A percentile compares a stretch with the other conserved stretches of the same genome.
Conservation (phyloP, 2,113 vertebrate species). For the Motacilla tschutschensis region DNA sequence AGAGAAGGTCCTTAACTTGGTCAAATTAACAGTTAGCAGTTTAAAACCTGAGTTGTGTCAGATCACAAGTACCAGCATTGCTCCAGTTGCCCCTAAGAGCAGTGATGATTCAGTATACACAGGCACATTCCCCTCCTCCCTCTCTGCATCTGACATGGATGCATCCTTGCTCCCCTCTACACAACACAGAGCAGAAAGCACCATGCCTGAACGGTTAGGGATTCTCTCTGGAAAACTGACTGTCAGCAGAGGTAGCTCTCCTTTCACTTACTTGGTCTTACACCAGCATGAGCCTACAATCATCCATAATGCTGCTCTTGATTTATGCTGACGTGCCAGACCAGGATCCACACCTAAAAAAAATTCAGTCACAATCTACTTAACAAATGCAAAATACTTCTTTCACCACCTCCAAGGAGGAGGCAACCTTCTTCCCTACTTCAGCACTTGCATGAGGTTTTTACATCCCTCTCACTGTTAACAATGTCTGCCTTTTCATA, state of each 20-base stretch:
- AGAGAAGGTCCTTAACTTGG: not conserved
- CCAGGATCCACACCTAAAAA: not conserved
- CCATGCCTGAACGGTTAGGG: not conserved
- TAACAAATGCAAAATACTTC: not conserved
- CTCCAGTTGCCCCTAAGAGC: not conserved
- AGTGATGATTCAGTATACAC: not conserved
- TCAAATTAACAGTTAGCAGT: not conserved
- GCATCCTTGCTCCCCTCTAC: not conserved
- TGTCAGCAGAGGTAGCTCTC: slow-evolving; percentile 15
- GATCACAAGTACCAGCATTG: not conserved
- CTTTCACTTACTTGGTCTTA: not conserved
- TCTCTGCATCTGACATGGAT: not conserved
- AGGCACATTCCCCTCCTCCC: not conserved
- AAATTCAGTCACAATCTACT: not conserved
- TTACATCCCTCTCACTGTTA: not conserved
- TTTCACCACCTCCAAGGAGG: not conserved
- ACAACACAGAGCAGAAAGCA: not conserved
- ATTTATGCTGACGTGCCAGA: not conserved
- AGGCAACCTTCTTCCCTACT: not conserved
- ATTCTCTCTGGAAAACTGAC: not conserved
- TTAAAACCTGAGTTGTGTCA: not conserved
- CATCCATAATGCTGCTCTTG: not conserved
- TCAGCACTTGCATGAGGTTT: not conserved
- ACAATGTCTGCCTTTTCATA: not conserved
- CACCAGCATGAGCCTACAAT: rapidly evolving